Percentiles rank a stretch among this genome's conserved stretches.
Conservation (phyloP, 92 coral and sea anemone genomes). For the Heteractis magnifica region DNA sequence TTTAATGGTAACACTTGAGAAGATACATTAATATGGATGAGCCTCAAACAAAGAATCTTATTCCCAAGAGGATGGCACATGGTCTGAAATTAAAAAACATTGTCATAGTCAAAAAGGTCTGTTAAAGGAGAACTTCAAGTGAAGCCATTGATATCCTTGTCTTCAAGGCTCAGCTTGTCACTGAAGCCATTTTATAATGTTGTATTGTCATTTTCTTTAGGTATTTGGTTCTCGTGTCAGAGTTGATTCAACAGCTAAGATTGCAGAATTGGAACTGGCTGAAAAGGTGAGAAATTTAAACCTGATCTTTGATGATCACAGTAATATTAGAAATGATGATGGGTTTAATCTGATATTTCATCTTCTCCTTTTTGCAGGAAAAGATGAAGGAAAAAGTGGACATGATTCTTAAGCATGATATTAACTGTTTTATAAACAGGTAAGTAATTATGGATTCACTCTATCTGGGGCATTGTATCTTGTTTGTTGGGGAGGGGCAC, state of each 20-base stretch:
- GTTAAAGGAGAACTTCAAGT: too few species aligned
- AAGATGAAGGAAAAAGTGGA: constrained; percentile 98
- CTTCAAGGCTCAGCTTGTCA: too few species aligned
- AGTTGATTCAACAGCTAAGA: constrained; percentile 96
- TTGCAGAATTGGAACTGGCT: constrained; percentile 92
- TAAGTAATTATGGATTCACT: constrained; percentile 4
- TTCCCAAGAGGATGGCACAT: too few species aligned
- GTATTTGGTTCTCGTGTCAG: constrained; percentile 98
- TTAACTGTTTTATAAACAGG: constrained; percentile 96
- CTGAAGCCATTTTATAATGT: not conserved
- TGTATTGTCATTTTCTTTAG: constrained; percentile 23
- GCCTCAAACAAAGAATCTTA: too few species aligned
- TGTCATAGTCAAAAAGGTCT: too few species aligned
- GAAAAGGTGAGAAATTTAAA: constrained; percentile 67
- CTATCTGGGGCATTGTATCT: not conserved
- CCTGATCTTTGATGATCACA: not conserved
- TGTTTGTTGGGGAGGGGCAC: not conserved
- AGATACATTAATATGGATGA: too few species aligned
- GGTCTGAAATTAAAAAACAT: too few species aligned
- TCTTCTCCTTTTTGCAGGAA: constrained; percentile 48
- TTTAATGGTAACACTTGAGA: too few species aligned
- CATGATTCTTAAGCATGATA: constrained; percentile 88
- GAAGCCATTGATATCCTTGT: too few species aligned
- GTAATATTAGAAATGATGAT: not conserved
- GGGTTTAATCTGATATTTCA: not conserved